A percentile compares a stretch with the other conserved stretches of the same genome.
Conservation (phyloP, 2,113 vertebrate genomes). For the Corvus moneduloides region DNA sequence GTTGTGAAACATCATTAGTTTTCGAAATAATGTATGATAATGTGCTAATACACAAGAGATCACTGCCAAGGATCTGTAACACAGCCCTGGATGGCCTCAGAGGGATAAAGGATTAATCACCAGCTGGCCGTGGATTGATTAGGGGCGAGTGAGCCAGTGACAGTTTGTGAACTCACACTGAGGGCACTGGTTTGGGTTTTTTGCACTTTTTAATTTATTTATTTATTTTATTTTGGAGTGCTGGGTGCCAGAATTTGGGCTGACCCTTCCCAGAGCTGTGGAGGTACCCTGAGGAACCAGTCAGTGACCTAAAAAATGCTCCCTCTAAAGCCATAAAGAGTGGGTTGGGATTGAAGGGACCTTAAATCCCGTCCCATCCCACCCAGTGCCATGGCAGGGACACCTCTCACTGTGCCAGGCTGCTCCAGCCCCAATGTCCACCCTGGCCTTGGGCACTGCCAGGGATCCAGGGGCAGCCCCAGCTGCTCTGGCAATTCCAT, state of each 20-base stretch:
- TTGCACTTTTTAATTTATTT: too few relatives aligned
- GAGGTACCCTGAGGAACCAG: neutral
- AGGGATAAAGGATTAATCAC: neutral
- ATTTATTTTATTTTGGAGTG: neutral
- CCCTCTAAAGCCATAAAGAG: neutral
- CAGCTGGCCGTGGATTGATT: neutral
- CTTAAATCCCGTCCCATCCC: neutral
- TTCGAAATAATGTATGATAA: neutral
- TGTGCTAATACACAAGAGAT: neutral
- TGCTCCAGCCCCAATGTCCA: neutral
- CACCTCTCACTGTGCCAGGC: neutral
- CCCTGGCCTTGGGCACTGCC: neutral
- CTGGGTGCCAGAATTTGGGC: too few relatives aligned
- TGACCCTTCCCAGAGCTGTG: neutral
- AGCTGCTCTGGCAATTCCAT: neutral
- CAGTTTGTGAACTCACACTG: neutral
- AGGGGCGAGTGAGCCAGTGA: neutral
- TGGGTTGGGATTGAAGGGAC: neutral
- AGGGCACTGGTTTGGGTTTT: neutral
- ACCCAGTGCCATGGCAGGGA: neutral
- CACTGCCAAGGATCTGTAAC: neutral
- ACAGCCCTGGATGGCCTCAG: neutral
- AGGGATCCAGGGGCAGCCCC: neutral
- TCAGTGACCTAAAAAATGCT: neutral
- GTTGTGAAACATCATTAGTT: neutral